Evolutionary conservation across 2,113 vertebrate genomes (phyloP), one percentile per base, ranked within the genome.

Genomic region (Xyliphius kryptos): DNA sequence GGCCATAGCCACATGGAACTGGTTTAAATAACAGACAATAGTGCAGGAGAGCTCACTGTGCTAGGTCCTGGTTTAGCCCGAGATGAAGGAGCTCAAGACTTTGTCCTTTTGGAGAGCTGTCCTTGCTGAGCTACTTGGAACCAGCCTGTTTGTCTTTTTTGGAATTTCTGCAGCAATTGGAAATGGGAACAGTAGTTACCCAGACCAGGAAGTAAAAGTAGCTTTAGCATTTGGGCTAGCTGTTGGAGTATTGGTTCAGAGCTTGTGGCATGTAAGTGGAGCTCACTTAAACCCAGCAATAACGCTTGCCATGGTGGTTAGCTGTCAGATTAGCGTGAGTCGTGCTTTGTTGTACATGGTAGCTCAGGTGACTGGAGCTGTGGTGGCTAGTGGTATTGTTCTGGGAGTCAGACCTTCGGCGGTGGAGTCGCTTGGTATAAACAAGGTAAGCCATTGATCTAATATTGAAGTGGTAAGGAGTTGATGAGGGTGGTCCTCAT

Each of bases 221-320:
- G 89, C 88, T 0, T 79, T 95, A 79, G 86, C 88, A n/a, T 95
- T 93, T 2, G 89, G 89, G 16, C 41, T 92, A 56, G 83, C 87
- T 20, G 81, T 92, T 0, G 89, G 86, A 21, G 89, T 89, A 0
- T 72, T 91, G 79, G 83, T 81, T 0, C 88, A 91, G 61, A 88
- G 86, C 1, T 78, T 93, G 72, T 87, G 88, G 54, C 90, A 90
- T 80, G 77, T 93, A 61, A 93, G 90, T 0, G 88, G 89, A 0
- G 86, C 87, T 0, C 89, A 92, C 78, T 80, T 93, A 71, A 92
- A 91, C 79, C 90, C 91, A 0, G 91, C 91, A 0, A 79, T 91
- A 52, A 92, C 89, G 1, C 66, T 92, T 63, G 89, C 86, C 43
- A 76, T 92, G 47, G 76, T 94, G 72, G 82, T 83, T 11, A 90